These are phyloP conservation scores for Lucilia sericata DNA, from an alignment of 1,140 invertebrate genomes.

Conservation along the genomic window DNA sequence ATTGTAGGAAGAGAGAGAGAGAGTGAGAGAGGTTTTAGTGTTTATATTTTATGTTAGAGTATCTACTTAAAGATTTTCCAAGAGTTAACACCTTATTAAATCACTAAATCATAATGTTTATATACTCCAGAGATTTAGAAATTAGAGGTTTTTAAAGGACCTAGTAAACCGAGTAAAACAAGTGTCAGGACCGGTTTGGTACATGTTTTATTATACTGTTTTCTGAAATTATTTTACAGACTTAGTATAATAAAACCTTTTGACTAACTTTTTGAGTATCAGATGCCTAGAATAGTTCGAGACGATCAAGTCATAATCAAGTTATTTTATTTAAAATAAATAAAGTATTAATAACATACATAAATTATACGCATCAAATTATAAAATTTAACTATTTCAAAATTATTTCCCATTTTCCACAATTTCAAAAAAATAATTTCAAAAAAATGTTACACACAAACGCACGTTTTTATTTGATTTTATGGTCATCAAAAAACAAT, in stretches of 20 bases:
- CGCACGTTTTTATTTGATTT: constrained; percentile 16
- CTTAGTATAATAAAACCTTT: too few relatives aligned
- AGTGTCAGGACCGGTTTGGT: too few relatives aligned
- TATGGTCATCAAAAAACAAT: constrained; percentile 48
- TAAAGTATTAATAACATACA: too few relatives aligned
- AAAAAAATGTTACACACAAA: background rate
- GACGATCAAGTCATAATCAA: too few relatives aligned
- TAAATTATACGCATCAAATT: too few relatives aligned
- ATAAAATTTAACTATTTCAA: background rate
- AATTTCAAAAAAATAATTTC: background rate
- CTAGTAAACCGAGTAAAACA: background rate
- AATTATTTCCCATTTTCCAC: background rate
- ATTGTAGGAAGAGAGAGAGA: background rate
- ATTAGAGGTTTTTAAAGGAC: background rate
- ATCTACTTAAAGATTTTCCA: background rate
- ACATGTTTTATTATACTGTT: too few relatives aligned
- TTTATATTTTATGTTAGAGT: background rate
- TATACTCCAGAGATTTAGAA: background rate
- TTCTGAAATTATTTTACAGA: too few relatives aligned
- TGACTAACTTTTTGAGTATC: too few relatives aligned
- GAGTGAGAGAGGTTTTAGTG: too few relatives aligned
- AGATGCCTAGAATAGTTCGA: too few relatives aligned
- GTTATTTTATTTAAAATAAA: too few relatives aligned
- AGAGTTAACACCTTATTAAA: constrained; percentile 26
- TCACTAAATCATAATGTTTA: background rate